phyloP scores from a whole-genome alignment of 2,888 invertebrate genomes.

The Meliscaeva auricollis region DNA sequence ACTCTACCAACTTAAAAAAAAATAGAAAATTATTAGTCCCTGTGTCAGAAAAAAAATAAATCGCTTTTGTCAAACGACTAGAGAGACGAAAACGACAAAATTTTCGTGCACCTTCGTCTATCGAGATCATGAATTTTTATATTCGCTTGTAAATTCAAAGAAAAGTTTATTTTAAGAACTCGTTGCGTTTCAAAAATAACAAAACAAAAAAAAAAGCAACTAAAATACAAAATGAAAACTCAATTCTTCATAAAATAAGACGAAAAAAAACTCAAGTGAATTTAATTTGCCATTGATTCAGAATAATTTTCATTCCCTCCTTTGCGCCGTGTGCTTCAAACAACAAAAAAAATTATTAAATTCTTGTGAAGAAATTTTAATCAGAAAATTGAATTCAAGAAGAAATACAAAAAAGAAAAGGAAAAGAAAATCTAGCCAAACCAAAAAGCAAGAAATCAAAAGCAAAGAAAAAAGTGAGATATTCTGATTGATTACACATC shows the following conservation, averaged over 20 bases:
- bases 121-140: conserved; percentile 58
- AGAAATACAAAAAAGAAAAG: conserved; percentile 22
- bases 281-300: conserved; percentile 30
- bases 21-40: conserved; percentile 13
- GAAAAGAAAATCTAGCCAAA: conserved; percentile 45
- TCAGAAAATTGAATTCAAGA: conserved; percentile 9
- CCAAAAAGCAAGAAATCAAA: conserved; percentile 34
- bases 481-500: conserved; percentile 68
- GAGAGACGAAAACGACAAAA: conserved; percentile 7
- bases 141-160: conserved; percentile 46
- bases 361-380: conserved; percentile 28
- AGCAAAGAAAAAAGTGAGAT: conserved; percentile 1
- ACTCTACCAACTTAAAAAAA: conserved; percentile 30
- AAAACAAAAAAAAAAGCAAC: conserved; percentile 25
- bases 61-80: conserved; percentile 67
- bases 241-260: conserved; percentile 1
- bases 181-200: conserved; percentile 57
- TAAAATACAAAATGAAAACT: conserved; percentile 59
- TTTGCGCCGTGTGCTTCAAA: conserved; percentile 36
- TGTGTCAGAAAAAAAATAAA: conserved; percentile 57
- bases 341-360: neutral
- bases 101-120: conserved; percentile 60
- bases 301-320: conserved; percentile 15
- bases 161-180: conserved; percentile 74
- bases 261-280: conserved; percentile 22